Evolutionary conservation across 2,797 vertebrate genomes (phyloP).

Genomic region (Periophthalmus magnuspinnatus): DNA sequence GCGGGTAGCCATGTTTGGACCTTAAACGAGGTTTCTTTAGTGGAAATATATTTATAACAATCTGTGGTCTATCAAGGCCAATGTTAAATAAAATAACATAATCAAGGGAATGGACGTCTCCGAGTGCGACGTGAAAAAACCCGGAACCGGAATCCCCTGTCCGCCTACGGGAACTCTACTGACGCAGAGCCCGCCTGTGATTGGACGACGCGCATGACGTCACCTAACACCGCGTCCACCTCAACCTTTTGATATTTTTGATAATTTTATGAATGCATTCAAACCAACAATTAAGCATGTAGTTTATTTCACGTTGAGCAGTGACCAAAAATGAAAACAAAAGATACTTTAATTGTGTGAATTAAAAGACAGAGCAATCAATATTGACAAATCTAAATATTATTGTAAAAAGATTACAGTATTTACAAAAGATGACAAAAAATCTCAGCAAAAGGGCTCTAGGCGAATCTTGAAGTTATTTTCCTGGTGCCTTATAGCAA

Average conservation of each 20-base stretch:
- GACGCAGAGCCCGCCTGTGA: slow-evolving; percentile 52
- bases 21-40: slow-evolving; percentile 17
- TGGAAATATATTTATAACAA: slow-evolving; percentile 22
- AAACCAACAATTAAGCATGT: background rate
- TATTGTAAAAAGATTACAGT: background rate
- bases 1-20: slow-evolving; percentile 87
- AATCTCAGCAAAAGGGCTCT: slow-evolving; percentile 79
- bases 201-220: slow-evolving; percentile 58
- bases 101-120: slow-evolving; percentile 52
- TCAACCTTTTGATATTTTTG: slow-evolving; percentile 2
- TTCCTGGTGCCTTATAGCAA: slow-evolving; percentile 87
- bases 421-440: background rate
- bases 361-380: background rate
- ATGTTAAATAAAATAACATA: slow-evolving; percentile 68
- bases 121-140: slow-evolving; percentile 65
- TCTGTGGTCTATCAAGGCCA: slow-evolving; percentile 44
- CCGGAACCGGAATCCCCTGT: slow-evolving; percentile 77
- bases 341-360: background rate
- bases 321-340: background rate
- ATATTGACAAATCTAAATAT: background rate
- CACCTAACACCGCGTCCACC: slow-evolving; percentile 15
- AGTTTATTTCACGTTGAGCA: background rate
- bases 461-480: slow-evolving; percentile 86
- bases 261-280: background rate
- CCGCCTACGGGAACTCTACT: slow-evolving; percentile 65